These are phyloP conservation scores for Papilio gigon DNA, from an alignment of 2,888 invertebrate species.

Conservation along the genomic window DNA sequence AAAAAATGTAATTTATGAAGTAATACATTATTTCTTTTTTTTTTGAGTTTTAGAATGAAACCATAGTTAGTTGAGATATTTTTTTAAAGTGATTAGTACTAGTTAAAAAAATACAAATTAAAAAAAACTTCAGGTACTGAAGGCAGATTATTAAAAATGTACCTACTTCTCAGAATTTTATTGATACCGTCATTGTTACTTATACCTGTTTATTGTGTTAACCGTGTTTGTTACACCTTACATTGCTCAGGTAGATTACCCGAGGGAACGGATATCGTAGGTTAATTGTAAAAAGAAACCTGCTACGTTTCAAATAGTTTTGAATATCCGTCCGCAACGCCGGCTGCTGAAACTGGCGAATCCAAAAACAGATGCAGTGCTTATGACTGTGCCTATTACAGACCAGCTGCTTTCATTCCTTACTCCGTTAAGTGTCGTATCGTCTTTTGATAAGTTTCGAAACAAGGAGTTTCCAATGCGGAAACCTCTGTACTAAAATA, in stretches of 20 bases:
- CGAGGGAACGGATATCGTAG: constrained; percentile 23
- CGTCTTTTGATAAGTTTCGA: background rate
- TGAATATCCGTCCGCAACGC: constrained; percentile 21
- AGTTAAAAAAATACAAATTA: background rate
- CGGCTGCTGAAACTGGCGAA: constrained; percentile 14
- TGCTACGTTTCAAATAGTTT: constrained; percentile 19
- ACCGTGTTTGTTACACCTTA: constrained; percentile 14
- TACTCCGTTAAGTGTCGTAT: constrained; percentile 39
- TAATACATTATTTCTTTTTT: too few relatives aligned
- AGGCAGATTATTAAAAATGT: background rate
- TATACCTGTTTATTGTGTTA: constrained; percentile 34
- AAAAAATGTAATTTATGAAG: too few relatives aligned
- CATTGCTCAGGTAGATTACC: constrained; percentile 24
- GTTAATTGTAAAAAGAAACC: constrained; percentile 27
- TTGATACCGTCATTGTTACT: constrained; percentile 6
- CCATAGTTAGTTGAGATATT: too few relatives aligned
- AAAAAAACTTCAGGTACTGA: background rate
- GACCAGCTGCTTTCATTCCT: constrained; percentile 47
- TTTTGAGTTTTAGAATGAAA: too few relatives aligned
- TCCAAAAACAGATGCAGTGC: constrained; percentile 38
- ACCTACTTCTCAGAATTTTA: background rate
- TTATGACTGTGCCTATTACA: constrained; percentile 41
- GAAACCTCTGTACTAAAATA: too few relatives aligned
- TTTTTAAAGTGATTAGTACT: too few relatives aligned
- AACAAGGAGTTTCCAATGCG: background rate